phyloP scores from a whole-genome alignment of 2,113 vertebrate species.

The human (Homo sapiens) region GRCh38 chr13:37329001-37329500 shows the following conservation, averaged over 20 bases:
- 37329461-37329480: background rate
- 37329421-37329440: background rate
- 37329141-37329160: background rate
- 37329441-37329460: background rate
- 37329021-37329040: background rate
- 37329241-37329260: background rate
- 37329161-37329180: background rate
- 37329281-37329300: background rate
- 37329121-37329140: background rate
- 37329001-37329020: background rate
- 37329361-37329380: background rate
- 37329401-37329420: background rate
- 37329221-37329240: background rate
- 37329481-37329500: background rate
- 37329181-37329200: background rate
- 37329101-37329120: background rate
- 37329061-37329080: background rate
- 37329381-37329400: background rate
- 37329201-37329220: background rate
- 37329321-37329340: background rate
- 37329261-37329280: background rate
- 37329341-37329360: background rate
- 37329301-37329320: background rate
- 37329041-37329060: background rate
- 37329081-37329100: background rate